Evolutionary conservation across 2,113 vertebrate genomes (phyloP).

Genomic region (Thymallus thymallus): DNA sequence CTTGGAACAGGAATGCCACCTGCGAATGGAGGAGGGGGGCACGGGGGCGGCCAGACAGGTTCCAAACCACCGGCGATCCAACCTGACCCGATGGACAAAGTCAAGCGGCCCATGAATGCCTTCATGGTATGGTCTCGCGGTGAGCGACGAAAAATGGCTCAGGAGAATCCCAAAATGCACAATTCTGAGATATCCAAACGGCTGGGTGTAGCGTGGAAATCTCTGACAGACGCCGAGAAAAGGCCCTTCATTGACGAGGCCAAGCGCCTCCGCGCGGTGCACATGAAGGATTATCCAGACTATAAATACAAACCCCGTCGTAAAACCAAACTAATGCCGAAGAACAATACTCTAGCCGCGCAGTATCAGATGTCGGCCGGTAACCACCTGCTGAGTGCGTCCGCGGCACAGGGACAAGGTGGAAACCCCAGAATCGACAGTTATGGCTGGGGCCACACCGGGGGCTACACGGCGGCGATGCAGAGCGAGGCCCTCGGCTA

Average conservation of each 20-base stretch:
- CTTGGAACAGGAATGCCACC: slow-evolving; percentile 36
- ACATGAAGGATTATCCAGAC: slow-evolving; percentile 75
- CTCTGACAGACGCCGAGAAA: slow-evolving; percentile 72
- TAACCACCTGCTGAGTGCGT: slow-evolving; percentile 12
- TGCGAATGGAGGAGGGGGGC: slow-evolving; percentile 11
- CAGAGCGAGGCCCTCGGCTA: slow-evolving; percentile 51
- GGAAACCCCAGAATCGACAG: slow-evolving; percentile 43
- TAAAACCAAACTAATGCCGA: slow-evolving; percentile 59
- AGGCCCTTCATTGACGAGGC: slow-evolving; percentile 77
- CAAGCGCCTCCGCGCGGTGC: slow-evolving; percentile 70
- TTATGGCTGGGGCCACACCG: slow-evolving; percentile 51
- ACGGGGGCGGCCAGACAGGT: slow-evolving; percentile 26
- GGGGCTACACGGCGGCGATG: slow-evolving; percentile 37
- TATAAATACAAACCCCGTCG: slow-evolving; percentile 77
- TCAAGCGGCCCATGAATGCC: slow-evolving; percentile 87
- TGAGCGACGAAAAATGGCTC: slow-evolving; percentile 74
- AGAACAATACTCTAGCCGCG: slow-evolving; percentile 35
- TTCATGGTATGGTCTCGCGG: slow-evolving; percentile 89
- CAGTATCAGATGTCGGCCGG: slow-evolving; percentile 26
- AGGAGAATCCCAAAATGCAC: slow-evolving; percentile 77
- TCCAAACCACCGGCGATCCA: slow-evolving; percentile 27
- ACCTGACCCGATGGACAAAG: slow-evolving; percentile 60
- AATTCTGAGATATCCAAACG: slow-evolving; percentile 78
- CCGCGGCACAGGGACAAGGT: slow-evolving; percentile 28
- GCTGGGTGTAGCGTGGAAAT: slow-evolving; percentile 75